Evolutionary conservation across 2,113 vertebrate genomes (phyloP).

Genomic region (Ciconia stormi): DNA sequence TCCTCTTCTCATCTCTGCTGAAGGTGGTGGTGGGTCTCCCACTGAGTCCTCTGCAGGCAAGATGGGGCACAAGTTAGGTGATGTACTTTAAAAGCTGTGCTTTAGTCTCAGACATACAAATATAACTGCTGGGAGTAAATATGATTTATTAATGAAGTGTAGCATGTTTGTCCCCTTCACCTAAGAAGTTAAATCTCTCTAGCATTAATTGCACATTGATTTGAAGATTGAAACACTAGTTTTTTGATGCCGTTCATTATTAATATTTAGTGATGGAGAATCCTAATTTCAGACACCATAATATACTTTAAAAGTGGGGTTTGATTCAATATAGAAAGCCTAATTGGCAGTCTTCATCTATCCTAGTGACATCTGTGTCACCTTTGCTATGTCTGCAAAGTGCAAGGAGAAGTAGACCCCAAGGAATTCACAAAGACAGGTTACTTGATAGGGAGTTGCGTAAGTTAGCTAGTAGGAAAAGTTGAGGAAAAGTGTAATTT

Average conservation of each 20-base stretch:
- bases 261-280: not conserved
- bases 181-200: not conserved
- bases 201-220: not conserved
- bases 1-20: not conserved
- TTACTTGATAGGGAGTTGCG: not conserved
- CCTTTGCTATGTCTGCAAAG: not conserved
- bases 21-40: not conserved
- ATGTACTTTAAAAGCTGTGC: not conserved
- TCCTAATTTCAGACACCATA: not conserved
- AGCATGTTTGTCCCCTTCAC: not conserved
- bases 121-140: not conserved
- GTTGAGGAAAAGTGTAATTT: not conserved
- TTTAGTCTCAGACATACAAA: not conserved
- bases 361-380: not conserved
- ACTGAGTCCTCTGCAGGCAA: not conserved
- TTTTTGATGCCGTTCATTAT: not conserved
- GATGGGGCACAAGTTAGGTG: not conserved
- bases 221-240: not conserved
- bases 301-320: not conserved
- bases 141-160: not conserved
- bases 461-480: not conserved
- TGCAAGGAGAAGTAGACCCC: not conserved
- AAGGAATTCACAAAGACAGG: not conserved
- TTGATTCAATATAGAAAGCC: not conserved
- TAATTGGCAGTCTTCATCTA: not conserved